These are phyloP conservation scores for human DNA, from an alignment of 2,113 vertebrate genomes.

Conservation along the genomic window GRCh38 chr4:56582501-56583000, in stretches of 20 bases:
- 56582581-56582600: not conserved
- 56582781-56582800: not conserved
- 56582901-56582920: not conserved
- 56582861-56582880: not conserved
- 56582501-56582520: not conserved
- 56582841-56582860: not conserved
- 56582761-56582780: not conserved
- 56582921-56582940: not conserved
- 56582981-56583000: not conserved
- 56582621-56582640: not conserved
- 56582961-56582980: not conserved
- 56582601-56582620: not conserved
- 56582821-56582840: not conserved
- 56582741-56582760: not conserved
- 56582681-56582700: not conserved
- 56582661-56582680: not conserved
- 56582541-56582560: not conserved
- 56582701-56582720: not conserved
- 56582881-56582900: not conserved
- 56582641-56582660: not conserved
- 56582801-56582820: not conserved
- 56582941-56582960: not conserved
- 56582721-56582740: not conserved
- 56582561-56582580: not conserved
- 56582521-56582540: not conserved